These are phyloP conservation scores for Xiphorhynchus elegans DNA, from an alignment of 2,113 vertebrate genomes.

Conservation along the genomic window DNA sequence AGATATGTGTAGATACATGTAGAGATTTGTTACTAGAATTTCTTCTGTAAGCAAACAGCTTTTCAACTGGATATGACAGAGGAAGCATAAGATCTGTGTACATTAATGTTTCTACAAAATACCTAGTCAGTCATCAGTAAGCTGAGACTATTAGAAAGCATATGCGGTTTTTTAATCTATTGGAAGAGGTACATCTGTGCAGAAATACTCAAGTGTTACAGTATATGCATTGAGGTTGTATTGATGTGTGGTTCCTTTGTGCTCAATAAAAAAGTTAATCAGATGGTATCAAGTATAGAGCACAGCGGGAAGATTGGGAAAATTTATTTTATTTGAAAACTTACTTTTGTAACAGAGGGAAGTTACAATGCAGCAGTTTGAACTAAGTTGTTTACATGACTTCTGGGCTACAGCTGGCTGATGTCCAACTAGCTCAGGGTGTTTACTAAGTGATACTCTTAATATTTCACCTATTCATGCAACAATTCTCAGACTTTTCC, in stretches of 20 bases:
- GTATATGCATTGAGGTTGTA: neutral
- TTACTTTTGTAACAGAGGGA: neutral
- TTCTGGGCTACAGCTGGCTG: neutral
- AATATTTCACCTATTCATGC: neutral
- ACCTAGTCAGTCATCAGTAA: neutral
- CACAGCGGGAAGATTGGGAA: neutral
- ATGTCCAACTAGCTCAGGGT: neutral
- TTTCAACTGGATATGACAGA: neutral
- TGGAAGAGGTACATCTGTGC: neutral
- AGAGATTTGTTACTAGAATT: neutral
- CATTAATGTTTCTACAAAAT: neutral
- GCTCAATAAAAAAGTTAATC: neutral
- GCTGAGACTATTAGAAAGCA: neutral
- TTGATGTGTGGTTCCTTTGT: neutral
- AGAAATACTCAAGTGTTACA: neutral
- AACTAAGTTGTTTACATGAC: neutral
- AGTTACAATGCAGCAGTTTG: neutral
- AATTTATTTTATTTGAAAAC: neutral
- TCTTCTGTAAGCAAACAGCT: neutral
- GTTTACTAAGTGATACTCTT: neutral
- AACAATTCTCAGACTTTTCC: neutral
- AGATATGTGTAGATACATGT: neutral
- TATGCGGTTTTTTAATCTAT: neutral
- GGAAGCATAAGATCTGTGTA: neutral
- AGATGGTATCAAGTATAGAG: neutral